Evolutionary conservation across 2,113 vertebrate genomes (phyloP), one percentile per base, ranked within the genome.

Genomic region (Ascaphus truei): DNA sequence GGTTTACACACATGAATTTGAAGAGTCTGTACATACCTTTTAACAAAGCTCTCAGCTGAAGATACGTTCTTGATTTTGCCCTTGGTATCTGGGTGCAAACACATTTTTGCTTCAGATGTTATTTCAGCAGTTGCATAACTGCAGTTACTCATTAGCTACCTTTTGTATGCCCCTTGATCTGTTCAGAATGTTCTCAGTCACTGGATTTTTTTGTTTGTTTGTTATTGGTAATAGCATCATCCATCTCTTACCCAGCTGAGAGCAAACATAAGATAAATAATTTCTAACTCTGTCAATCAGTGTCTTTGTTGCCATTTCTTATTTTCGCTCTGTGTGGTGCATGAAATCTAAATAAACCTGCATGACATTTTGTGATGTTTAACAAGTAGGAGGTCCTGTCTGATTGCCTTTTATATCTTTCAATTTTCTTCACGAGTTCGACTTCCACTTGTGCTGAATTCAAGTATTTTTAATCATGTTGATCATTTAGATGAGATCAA

Each of bases 331-430:
- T 29, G 62, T 9, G 30, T 22, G 62, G 53, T 53, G 13, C 20
- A 5, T 22, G 26, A 34, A 88, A 88, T 68, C 69, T 73, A 65
- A 79, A 78, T 75, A 76, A 83, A 81, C 72, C 72, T 78, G 68
- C n/a, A n/a, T n/a, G n/a, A n/a, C n/a, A n/a, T n/a, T n/a, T n/a
- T n/a, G n/a, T n/a, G n/a, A n/a, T n/a, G n/a, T n/a, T n/a, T n/a
- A n/a, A n/a, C n/a, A n/a, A n/a, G n/a, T n/a, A n/a, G n/a, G n/a
- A n/a, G n/a, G n/a, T n/a, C n/a, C n/a, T n/a, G n/a, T n/a, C n/a
- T n/a, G n/a, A n/a, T n/a, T n/a, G n/a, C n/a, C n/a, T n/a, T n/a
- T n/a, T n/a, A n/a, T n/a, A n/a, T n/a, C n/a, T n/a, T n/a, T n/a
- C n/a, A n/a, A n/a, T n/a, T n/a, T n/a, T n/a, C n/a, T n/a, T n/a